phyloP scores from a whole-genome alignment of 2,797 vertebrate species.

The Galagoides demidoff region DNA sequence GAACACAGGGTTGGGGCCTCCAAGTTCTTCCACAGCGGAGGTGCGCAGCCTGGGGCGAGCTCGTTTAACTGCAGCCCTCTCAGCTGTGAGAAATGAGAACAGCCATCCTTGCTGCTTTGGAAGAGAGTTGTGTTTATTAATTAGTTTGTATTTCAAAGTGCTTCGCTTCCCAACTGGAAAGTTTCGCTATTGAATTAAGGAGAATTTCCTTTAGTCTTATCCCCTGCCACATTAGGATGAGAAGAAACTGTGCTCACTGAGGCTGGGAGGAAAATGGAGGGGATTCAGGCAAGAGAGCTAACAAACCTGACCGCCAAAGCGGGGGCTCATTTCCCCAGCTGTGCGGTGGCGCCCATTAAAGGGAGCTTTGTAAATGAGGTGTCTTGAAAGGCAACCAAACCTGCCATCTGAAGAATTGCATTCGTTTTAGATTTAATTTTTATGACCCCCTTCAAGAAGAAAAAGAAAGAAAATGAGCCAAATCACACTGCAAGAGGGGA shows the following conservation, averaged over 20 bases:
- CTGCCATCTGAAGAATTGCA: constrained; percentile 64
- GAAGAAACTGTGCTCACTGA: constrained; percentile 76
- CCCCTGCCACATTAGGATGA: constrained; percentile 59
- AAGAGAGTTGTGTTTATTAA: constrained; percentile 74
- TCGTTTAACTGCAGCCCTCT: constrained; percentile 65
- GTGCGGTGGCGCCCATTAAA: constrained; percentile 26
- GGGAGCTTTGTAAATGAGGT: constrained; percentile 60
- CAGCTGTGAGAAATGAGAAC: constrained; percentile 74
- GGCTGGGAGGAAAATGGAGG: constrained; percentile 69
- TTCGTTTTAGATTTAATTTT: constrained; percentile 73
- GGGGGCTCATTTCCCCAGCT: constrained; percentile 71
- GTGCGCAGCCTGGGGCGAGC: constrained; percentile 68
- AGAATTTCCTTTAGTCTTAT: constrained; percentile 65
- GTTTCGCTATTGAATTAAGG: constrained; percentile 74
- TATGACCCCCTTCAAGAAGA: constrained; percentile 67
- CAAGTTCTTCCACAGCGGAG: neutral
- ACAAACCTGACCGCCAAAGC: constrained; percentile 54
- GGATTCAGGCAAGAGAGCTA: constrained; percentile 57
- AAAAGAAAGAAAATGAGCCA: constrained; percentile 42
- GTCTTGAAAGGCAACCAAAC: constrained; percentile 60
- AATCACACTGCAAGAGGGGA: neutral
- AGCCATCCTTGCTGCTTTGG: constrained; percentile 21
- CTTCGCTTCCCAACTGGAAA: constrained; percentile 71
- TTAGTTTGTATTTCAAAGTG: constrained; percentile 79
- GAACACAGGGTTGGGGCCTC: constrained; percentile 15